Evolutionary conservation across 2,888 invertebrate species (phyloP), one percentile per base, ranked within the genome.

Genomic region (Drosophila pegasa): DNA sequence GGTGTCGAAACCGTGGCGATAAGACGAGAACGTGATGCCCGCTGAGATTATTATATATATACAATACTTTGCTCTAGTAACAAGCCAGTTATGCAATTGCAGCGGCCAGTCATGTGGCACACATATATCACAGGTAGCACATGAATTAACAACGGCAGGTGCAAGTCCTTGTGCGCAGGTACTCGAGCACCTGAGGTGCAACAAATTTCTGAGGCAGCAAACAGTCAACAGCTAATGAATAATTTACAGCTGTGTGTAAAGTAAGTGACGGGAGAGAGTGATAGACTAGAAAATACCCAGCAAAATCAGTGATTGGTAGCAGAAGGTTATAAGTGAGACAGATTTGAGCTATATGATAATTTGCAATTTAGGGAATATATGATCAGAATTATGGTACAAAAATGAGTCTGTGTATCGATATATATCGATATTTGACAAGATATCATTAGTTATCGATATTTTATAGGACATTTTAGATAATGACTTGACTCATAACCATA

Each of bases 121-220:
- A 27, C 16, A 60, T 75, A 80, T 69, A 75, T 78, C 71, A 47
- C 83, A 81, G 37, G 29, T 43, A 40, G 18, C 41, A 54, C 40
- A 43, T 59, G 65, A 72, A 31, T 50, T 41, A n/a, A 33, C 66
- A 63, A 48, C 16, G 7, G 22, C 40, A 47, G 25, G 10, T 61
- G 48, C 33, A 20, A 62, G 57, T 76, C 45, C 70, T 66, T 71
- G 63, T 60, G 31, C 12, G 31, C 43, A 10, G 52, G 61, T 35
- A 7, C 45, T 14, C 35, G 31, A 18, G 66, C 75, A 57, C 75
- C 45, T 45, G 51, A 50, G 41, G 48, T 77, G 58, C 56, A 25
- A 47, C 27, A 64, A 80, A 67, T 59, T 82, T 79, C 62, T 40
- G 79, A 82, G 62, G 52, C 71, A 87, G 72, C 67, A 64, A 87